Conservation (phyloP, 2,113 vertebrate species). For the Donacobius atricapilla region DNA sequence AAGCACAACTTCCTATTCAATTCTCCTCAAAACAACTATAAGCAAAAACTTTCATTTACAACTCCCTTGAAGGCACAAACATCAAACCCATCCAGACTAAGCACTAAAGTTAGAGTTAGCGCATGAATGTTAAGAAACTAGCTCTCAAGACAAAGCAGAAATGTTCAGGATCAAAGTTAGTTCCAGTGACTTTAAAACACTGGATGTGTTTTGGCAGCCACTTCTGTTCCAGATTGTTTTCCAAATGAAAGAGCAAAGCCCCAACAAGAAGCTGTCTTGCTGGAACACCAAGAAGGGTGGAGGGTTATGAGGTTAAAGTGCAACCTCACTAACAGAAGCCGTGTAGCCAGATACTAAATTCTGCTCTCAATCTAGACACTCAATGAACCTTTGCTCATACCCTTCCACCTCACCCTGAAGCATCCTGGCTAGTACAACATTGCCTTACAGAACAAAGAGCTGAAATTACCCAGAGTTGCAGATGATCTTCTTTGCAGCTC, state of each 20-base stretch:
- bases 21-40: neutral
- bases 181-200: neutral
- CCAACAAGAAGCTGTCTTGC: neutral
- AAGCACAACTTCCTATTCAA: neutral
- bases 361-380: neutral
- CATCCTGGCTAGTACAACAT: neutral
- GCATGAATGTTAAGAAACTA: neutral
- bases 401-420: neutral
- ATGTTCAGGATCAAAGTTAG: neutral
- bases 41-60: neutral
- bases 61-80: neutral
- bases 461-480: constrained; percentile 78
- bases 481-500: constrained; percentile 86
- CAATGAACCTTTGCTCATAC: neutral
- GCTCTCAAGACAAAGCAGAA: neutral
- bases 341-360: neutral
- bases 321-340: neutral
- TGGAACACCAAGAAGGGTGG: neutral
- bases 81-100: neutral
- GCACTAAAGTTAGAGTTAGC: neutral
- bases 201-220: neutral
- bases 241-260: neutral
- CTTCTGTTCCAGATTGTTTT: neutral
- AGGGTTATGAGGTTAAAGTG: neutral
- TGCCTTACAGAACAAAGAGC: neutral